Evolutionary conservation across 2,888 invertebrate genomes (phyloP), one percentile per base, ranked within the genome.

Genomic region (Cynaeus angustus): DNA sequence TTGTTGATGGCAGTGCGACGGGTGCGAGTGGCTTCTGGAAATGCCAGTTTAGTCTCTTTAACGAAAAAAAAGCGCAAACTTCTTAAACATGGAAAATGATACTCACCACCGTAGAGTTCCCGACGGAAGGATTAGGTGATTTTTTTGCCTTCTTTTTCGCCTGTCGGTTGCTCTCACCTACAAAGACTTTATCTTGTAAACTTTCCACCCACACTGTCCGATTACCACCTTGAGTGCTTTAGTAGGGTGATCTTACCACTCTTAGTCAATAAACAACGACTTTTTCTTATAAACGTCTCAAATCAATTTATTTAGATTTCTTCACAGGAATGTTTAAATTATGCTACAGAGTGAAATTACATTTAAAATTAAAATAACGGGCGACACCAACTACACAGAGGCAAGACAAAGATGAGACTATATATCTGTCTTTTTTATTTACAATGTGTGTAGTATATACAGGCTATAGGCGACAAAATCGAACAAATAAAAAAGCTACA

Each of bases 101-200:
- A 81, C 82, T 82, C 72, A 82, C 82, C 78, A 74, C 45, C 56
- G 77, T 73, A 56, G 77, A 66, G 71, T 79, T 77, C 66, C 78
- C 74, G 69, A 77, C 71, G 80, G 83, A 66, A 77, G 82, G 82
- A 75, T 83, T 85, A 2, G 85, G 81, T 28, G 84, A 86, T 82
- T 88, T 88, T 86, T 88, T 88, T 71, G 79, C 76, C 83, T 88
- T 89, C 85, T 88, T 89, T 83, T 88, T 86, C 21, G 86, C 83
- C 10, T 86, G 86, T 73, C 87, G 85, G 80, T 79, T 86, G 56
- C 70, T 46, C 1, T 80, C 81, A 81, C 83, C 84, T 84, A 84
- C 65, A 85, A 84, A 81, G 72, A 72, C 74, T 77, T 55, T 46
- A 13, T 10, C 48, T 48, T 59, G 45, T 59, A 48, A 59, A 28